Conservation (phyloP, 2,888 invertebrate species). For the Agrilus biguttatus region DNA sequence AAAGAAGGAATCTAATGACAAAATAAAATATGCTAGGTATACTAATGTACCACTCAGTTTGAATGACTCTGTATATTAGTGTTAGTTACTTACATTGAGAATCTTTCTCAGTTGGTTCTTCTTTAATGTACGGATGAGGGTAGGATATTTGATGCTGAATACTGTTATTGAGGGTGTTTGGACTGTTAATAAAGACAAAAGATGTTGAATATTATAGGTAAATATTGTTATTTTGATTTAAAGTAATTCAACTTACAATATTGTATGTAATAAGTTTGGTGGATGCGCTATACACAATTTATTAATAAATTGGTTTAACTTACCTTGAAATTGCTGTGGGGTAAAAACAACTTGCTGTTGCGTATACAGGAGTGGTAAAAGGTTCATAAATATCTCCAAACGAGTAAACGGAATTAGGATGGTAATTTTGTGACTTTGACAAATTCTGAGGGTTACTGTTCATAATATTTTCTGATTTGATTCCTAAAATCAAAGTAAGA, state of each 20-base stretch:
- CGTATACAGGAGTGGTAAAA: constrained; percentile 22
- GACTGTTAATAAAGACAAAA: no score
- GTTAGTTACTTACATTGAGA: constrained; percentile 19
- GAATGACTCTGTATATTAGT: no score
- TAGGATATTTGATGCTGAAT: no score
- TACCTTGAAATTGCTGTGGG: constrained; percentile 21
- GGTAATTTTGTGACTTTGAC: constrained; percentile 19
- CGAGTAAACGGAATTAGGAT: constrained; percentile 12
- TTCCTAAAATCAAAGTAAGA: constrained; percentile 14
- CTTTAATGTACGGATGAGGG: constrained; percentile 16
- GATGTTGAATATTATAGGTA: no score
- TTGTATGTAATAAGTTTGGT: no score
- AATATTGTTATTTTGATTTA: no score
- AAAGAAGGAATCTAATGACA: no score
- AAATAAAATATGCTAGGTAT: no score
- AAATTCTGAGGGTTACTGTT: constrained; percentile 21
- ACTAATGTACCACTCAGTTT: no score
- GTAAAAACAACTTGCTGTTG: constrained; percentile 25
- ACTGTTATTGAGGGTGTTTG: no score
- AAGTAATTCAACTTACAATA: no score
- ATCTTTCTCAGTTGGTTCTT: constrained; percentile 25
- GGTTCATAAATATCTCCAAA: constrained; percentile 22
- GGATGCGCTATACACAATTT: no score
- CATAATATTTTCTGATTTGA: constrained; percentile 23
- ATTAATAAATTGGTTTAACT: neutral